Base-by-base conservation (phyloP, 2,888 invertebrate genomes). In the Neocrepidodera transversa region DNA sequence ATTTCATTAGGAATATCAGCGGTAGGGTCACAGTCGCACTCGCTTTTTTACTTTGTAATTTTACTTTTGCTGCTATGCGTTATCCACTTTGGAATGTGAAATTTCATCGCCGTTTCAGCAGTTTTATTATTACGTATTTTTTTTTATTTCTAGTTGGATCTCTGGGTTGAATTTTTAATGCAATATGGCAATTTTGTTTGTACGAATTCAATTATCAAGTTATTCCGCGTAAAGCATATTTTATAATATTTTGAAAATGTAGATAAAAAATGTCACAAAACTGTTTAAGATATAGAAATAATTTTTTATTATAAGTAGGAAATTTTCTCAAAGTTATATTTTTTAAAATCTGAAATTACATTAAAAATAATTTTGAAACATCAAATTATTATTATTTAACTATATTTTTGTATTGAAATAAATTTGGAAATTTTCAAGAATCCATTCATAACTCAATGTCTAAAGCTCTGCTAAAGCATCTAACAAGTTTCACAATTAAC, bases 1-100 rank as follows among this genome's bases (percentile, higher is more conserved):
- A 58, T 62, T 62, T 55, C 58, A 54, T 59, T 59, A 59, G 40
- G 6, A 40, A 51, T 40, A 38, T 17, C 17, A 16, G 10, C 10
- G 14, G 16, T 10, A 2, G 10, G 32, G 35, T 18, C 35, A 20
- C 32, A 48, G 48, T 48, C 18, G 35, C 5, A 48, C 20, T n/a
- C 18, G 20, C n/a, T 18, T 35, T 48, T 18, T 32, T 32, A 35
- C 20, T 48, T 35, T 48, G 32, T 13, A 30, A 30, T 16, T 20
- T 23, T 50, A 36, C 20, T 35, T 30, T 36, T 50, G 23, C 36
- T 35, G 11, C 36, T 32, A 36, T 38, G 50, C 51, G 51, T 51
- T 40, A 40, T 35, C 35, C 35, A 48, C 35, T 48, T 35, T n/a
- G 48, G 20, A 48, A 48, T 48, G 48, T 35, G 32, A 48, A 48